Evolutionary conservation across 2,797 vertebrate genomes (phyloP), one percentile per base, ranked within the genome.

Genomic region (Calcarius lapponicus): DNA sequence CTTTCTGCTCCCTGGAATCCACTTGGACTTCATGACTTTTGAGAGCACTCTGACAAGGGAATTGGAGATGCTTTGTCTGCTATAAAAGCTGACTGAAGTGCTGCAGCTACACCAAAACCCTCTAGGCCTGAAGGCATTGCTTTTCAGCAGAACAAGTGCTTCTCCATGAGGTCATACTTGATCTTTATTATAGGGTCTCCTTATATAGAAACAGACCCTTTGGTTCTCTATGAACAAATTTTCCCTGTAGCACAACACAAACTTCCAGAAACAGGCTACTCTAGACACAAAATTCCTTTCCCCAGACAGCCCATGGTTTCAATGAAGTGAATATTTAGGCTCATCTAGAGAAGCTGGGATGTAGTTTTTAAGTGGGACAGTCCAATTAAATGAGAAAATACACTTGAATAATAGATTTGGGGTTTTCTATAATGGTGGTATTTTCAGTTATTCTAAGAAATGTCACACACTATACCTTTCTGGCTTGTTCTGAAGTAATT

Each of bases 251-350:
- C 10, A 13, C 17, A 60, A 8, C 25, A 60, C 0, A 0, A 71
- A 7, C 24, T 80, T 88, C 8, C 40, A 78, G 53, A 83, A 83
- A 45, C 3, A 51, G 22, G 12, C 12, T 76, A 10, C n/a, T 60
- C 47, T 66, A 24, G 28, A 38, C 19, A 40, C 3, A 50, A 34
- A 90, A 45, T 19, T 50, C 7, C 34, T 70, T 54, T 16, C 15
- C 13, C 15, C 6, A 34, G 20, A 16, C 2, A 73, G 29, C 9
- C 75, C 7, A 42, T 42, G 0, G 0, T 9, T 61, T 26, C 25
- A 34, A 9, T 43, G 11, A 24, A 43, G 18, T 14, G 48, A 85
- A 42, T 20, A 3, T 92, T 85, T 40, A 62, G 48, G 31, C 31
- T 73, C 17, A 80, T 29, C 4, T 64, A 43, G n/a, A 74, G 48